These are phyloP conservation scores for Scaptomyza cyrtandrae DNA, from an alignment of 2,888 invertebrate species.

Conservation along the genomic window DNA sequence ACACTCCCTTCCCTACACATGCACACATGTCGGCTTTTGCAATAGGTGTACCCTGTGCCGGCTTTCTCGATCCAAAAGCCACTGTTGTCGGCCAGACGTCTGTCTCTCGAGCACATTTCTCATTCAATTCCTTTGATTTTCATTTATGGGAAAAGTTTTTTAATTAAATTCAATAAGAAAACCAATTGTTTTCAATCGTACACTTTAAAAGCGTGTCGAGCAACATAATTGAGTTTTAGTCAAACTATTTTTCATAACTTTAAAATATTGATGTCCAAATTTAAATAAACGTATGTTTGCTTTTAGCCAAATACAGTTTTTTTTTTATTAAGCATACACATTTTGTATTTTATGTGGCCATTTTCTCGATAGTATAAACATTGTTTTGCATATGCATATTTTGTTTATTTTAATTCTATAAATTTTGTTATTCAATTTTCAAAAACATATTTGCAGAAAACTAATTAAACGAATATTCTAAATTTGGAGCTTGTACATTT, in stretches of 20 bases:
- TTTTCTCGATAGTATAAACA: slow-evolving; percentile 13
- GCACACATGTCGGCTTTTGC: not conserved
- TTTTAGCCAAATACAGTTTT: not conserved
- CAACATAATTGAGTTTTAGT: slow-evolving; percentile 11
- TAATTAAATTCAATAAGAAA: slow-evolving; percentile 18
- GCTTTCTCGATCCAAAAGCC: slow-evolving; percentile 34
- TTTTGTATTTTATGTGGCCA: not conserved
- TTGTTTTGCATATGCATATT: slow-evolving; percentile 5
- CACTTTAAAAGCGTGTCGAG: slow-evolving; percentile 1
- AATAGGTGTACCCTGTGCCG: slow-evolving; percentile 18
- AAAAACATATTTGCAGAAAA: slow-evolving; percentile 11
- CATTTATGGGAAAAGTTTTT: slow-evolving; percentile 11
- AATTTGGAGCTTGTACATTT: slow-evolving; percentile 1
- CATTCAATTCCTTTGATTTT: slow-evolving; percentile 11
- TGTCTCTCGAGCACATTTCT: not conserved
- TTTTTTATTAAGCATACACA: slow-evolving; percentile 10
- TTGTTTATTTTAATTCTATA: slow-evolving; percentile 20
- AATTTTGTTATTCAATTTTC: slow-evolving; percentile 30
- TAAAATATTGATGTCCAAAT: slow-evolving; percentile 4
- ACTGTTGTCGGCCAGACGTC: slow-evolving; percentile 27
- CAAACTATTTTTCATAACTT: not conserved
- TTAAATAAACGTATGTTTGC: slow-evolving; percentile 1
- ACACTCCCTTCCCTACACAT: not conserved
- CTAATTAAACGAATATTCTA: slow-evolving; percentile 24
- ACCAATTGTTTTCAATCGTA: slow-evolving; percentile 8